phyloP scores from a whole-genome alignment of 2,888 invertebrate species.

The Macaria notata region DNA sequence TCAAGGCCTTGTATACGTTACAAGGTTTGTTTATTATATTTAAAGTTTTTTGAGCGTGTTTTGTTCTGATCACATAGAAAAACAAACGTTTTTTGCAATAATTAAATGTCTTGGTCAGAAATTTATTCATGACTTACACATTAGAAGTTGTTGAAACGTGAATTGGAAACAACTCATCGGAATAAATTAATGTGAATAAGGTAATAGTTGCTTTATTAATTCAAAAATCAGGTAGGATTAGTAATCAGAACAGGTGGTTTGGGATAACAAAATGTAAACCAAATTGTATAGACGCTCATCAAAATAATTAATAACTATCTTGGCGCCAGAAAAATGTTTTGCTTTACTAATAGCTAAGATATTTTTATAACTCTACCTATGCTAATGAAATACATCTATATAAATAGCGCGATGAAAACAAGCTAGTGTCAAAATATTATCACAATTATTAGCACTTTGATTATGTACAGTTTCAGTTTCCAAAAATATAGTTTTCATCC shows the following conservation, averaged over 20 bases:
- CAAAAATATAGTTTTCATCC: too few relatives aligned
- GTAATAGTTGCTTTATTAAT: conserved; percentile 1
- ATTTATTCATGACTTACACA: conserved; percentile 9
- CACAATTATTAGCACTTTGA: too few relatives aligned
- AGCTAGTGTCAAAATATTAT: too few relatives aligned
- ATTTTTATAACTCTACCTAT: too few relatives aligned
- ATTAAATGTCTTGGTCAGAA: background rate
- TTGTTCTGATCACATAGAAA: too few relatives aligned
- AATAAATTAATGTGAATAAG: background rate
- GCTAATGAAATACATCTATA: too few relatives aligned
- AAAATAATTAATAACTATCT: conserved; percentile 2
- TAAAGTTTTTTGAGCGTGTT: background rate
- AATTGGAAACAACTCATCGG: background rate
- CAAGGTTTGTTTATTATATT: conserved; percentile 21
- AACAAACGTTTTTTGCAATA: too few relatives aligned
- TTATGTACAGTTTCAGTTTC: too few relatives aligned
- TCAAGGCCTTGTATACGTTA: conserved; percentile 17
- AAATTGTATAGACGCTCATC: background rate
- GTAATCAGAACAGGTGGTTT: background rate
- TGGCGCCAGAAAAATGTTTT: conserved; percentile 10
- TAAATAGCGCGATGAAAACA: too few relatives aligned
- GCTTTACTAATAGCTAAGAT: too few relatives aligned
- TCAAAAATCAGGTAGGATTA: background rate
- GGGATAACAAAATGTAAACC: background rate
- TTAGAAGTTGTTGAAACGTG: conserved; percentile 2